Conservation (phyloP, 2,113 vertebrate genomes). For the Herpailurus yagouaroundi region DNA sequence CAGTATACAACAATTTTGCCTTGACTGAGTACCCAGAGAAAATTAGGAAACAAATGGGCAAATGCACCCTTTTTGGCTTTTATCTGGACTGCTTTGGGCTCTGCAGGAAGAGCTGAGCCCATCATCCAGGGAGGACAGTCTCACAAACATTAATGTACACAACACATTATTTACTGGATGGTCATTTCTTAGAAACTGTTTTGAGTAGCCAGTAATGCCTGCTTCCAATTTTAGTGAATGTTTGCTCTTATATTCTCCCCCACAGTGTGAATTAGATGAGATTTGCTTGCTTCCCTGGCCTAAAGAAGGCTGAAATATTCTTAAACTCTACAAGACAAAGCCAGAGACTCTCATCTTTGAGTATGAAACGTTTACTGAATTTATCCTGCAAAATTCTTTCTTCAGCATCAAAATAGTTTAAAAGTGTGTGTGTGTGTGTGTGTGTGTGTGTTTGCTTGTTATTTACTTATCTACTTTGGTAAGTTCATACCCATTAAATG, state of each 20-base stretch:
- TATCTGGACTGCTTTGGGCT: not conserved
- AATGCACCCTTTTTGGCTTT: not conserved
- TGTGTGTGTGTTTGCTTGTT: conserved; percentile 16
- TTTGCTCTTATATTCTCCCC: not conserved
- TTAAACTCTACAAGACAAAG: not conserved
- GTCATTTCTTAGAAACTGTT: not conserved
- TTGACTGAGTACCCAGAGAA: conserved; percentile 44
- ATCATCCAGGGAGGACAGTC: not conserved
- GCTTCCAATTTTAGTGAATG: not conserved
- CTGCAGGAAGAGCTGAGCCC: not conserved
- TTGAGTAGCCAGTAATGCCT: not conserved
- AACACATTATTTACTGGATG: not conserved
- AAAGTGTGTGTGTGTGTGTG: not conserved
- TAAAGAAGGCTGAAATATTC: not conserved
- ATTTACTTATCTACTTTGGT: not conserved
- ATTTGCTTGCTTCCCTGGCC: not conserved
- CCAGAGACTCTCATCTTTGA: not conserved
- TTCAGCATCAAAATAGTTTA: not conserved
- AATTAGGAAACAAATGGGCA: conserved; percentile 32
- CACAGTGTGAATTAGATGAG: not conserved
- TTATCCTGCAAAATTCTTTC: not conserved
- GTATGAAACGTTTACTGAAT: not conserved
- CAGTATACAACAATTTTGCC: conserved; percentile 10
- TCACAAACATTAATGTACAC: not conserved
- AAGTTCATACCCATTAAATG: conserved; percentile 30